phyloP scores from a whole-genome alignment of 2,113 vertebrate species.

The Megaceryle torquata region DNA sequence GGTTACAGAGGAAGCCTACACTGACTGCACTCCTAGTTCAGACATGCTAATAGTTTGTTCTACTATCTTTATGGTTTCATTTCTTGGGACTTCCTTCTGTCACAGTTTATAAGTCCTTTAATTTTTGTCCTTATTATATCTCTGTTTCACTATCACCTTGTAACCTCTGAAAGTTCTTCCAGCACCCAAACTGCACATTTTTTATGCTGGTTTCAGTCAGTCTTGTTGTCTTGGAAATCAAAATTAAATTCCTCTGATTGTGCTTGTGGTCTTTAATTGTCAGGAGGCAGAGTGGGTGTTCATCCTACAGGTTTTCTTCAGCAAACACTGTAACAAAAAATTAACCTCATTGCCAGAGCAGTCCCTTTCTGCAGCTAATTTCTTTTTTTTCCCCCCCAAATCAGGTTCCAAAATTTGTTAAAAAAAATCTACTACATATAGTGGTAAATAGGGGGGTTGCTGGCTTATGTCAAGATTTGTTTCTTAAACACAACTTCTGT shows the following conservation, averaged over 20 bases:
- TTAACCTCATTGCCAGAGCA: background rate
- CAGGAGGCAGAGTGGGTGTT: background rate
- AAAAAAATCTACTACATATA: background rate
- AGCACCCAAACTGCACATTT: background rate
- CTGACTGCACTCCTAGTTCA: background rate
- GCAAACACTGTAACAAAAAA: background rate
- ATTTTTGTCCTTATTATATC: background rate
- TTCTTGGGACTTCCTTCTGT: background rate
- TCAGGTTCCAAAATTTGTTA: background rate
- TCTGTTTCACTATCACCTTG: background rate
- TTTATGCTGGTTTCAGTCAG: background rate
- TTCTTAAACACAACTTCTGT: background rate
- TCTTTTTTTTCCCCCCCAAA: rapidly evolving
- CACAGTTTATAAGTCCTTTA: background rate
- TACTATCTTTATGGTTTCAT: background rate
- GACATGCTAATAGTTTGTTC: background rate
- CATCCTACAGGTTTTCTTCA: background rate
- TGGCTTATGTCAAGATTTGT: background rate
- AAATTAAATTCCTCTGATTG: background rate
- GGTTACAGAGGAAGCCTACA: background rate
- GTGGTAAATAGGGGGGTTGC: background rate
- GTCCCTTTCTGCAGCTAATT: background rate
- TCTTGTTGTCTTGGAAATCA: background rate
- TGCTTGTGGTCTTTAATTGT: background rate
- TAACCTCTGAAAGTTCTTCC: background rate